Conservation (phyloP, 1,140 invertebrate genomes). For the Leptestheria dahalacensis region DNA sequence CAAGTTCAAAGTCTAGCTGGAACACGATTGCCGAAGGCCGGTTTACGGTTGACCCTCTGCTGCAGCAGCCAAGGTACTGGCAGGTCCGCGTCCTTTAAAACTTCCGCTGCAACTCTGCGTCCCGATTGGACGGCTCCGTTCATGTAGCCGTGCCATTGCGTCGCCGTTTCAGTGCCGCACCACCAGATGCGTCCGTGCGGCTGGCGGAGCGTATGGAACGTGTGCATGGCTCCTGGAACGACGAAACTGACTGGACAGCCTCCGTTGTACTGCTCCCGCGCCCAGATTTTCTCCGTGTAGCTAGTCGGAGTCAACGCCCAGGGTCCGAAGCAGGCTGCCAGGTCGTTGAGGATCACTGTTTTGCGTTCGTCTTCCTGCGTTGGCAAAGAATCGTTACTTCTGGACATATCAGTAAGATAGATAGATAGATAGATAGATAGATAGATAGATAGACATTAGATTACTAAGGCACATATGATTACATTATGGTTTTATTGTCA, state of each 20-base stretch:
- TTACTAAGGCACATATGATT: too few relatives aligned
- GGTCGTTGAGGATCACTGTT: constrained; percentile 27
- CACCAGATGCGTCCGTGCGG: constrained; percentile 27
- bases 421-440: constrained; percentile 1
- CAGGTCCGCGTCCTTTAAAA: constrained; percentile 21
- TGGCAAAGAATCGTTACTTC: not conserved
- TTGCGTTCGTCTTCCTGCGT: constrained; percentile 20
- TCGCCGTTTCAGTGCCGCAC: constrained; percentile 39
- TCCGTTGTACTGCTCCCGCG: constrained; percentile 26
- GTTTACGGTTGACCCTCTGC: not conserved
- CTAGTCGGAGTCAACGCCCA: constrained; percentile 20
- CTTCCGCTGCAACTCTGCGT: constrained; percentile 34
- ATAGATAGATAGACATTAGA: too few relatives aligned
- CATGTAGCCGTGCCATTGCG: constrained; percentile 38
- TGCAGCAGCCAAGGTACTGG: not conserved
- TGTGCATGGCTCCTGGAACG: constrained; percentile 22
- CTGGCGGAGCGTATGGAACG: constrained; percentile 18
- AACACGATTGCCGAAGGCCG: too few relatives aligned
- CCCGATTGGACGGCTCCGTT: constrained; percentile 39
- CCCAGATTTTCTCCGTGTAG: constrained; percentile 29
- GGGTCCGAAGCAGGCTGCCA: constrained; percentile 28
- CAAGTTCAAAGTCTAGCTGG: too few relatives aligned
- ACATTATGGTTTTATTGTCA: too few relatives aligned
- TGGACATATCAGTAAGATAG: constrained; percentile 13
- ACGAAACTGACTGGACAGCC: constrained; percentile 25